phyloP scores from a whole-genome alignment of 2,888 invertebrate species.

The Dastarcus helophoroides region DNA sequence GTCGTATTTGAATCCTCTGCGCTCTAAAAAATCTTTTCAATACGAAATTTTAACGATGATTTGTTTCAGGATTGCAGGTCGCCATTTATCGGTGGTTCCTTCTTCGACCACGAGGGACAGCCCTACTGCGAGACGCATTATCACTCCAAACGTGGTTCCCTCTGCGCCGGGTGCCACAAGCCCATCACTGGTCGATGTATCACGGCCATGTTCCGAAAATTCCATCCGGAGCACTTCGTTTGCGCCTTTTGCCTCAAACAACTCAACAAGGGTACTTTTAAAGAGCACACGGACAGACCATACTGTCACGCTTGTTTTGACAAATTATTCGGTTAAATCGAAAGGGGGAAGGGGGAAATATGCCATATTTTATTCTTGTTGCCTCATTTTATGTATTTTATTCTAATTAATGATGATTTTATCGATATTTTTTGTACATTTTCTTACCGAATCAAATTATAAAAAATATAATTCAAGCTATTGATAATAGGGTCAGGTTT shows the following conservation, averaged over 20 bases:
- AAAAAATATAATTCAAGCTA: no score
- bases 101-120: slow-evolving; percentile 96
- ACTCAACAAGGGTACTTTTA: slow-evolving; percentile 97
- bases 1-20: no score
- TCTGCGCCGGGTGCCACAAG: slow-evolving; percentile 96
- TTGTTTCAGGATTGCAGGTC: slow-evolving; percentile 83
- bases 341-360: no score
- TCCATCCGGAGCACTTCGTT: slow-evolving; percentile 98
- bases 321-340: slow-evolving; percentile 76
- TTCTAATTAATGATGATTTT: no score
- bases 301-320: slow-evolving; percentile 98
- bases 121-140: slow-evolving; percentile 99
- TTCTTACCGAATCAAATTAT: no score
- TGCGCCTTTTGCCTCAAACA: slow-evolving; percentile 99
- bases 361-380: no score
- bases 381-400: no score
- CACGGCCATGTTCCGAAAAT: slow-evolving; percentile 97
- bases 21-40: no score
- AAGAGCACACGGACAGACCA: slow-evolving; percentile 97
- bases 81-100: slow-evolving; percentile 94
- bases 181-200: slow-evolving; percentile 97
- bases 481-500: no score
- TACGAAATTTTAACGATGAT: no score
- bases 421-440: no score
- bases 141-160: slow-evolving; percentile 90